Evolutionary conservation across 2,888 invertebrate genomes (phyloP), one percentile per base, ranked within the genome.

Genomic region (Ormyrus nitidulus): DNA sequence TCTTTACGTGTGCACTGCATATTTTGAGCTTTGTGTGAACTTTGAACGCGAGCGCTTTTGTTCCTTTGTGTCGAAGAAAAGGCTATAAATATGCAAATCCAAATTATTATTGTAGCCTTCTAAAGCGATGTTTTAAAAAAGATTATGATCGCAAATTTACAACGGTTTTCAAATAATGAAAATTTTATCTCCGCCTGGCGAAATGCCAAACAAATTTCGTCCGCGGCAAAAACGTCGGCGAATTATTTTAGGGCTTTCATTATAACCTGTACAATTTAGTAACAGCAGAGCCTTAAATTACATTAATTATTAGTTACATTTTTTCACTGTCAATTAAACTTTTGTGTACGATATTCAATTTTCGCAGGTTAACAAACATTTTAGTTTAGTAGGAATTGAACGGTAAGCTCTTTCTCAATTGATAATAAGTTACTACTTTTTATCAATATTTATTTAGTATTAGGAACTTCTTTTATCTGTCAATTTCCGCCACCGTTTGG

Each of bases 401-500:
- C 19, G 19, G 19, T 19, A 19, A 19, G 19, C 1, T 0, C 19
- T 19, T 19, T 19, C 19, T 19, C 19, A 19, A 19, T 19, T 19
- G 1, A 19, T 19, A 1, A 19, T 19, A 19, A 19, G 19, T 19
- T 19, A 19, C 19, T 19, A 19, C 19, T 19, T 19, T 19, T 19
- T 19, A 19, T 19, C 19, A 19, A 19, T 19, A 1, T 19, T 19
- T 19, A 19, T 19, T 19, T 19, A 19, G 51, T 7, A 10, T 53
- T 19, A 54, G 48, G 11, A n/a, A 9, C 51, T 72, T 51, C 9
- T 44, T 53, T 9, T 11, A 62, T 7, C 48, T 56, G 49, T 74
- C 65, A 74, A 74, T 74, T 74, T 74, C 51, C 66, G 66, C 13
- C 59, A 74, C n/a, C 11, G 34, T 66, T 66, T 19, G 51, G 6